A percentile compares a stretch with the other conserved stretches of the same genome.
Conservation (phyloP, 1,140 invertebrate genomes). For the Rhysida immarginata region DNA sequence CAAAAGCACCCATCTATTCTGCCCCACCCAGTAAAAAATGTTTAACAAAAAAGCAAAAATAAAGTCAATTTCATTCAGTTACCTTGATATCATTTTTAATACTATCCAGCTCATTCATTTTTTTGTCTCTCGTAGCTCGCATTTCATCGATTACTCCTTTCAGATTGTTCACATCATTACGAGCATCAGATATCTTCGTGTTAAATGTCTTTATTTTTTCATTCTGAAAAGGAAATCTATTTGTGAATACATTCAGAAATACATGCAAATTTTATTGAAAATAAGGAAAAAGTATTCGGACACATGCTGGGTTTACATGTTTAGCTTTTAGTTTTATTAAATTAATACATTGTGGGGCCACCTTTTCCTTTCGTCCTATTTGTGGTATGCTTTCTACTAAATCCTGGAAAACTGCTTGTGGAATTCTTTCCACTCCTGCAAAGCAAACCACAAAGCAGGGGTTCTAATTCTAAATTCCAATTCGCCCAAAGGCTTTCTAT, state of each 20-base stretch:
- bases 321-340: too few species aligned
- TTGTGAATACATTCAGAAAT: neutral
- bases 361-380: too few species aligned
- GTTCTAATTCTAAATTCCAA: too few species aligned
- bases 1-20: slow-evolving; percentile 46
- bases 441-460: too few species aligned
- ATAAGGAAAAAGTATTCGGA: too few species aligned
- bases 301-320: too few species aligned
- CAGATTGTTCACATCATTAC: slow-evolving; percentile 73
- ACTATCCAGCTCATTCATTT: slow-evolving; percentile 73
- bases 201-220: slow-evolving; percentile 74
- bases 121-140: slow-evolving; percentile 72
- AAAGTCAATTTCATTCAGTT: slow-evolving; percentile 6
- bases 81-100: slow-evolving; percentile 47
- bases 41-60: slow-evolving; percentile 6
- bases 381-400: too few species aligned
- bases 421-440: too few species aligned
- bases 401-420: too few species aligned
- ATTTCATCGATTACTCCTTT: slow-evolving; percentile 94
- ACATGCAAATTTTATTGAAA: slow-evolving; percentile 9
- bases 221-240: slow-evolving; percentile 34
- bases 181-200: slow-evolving; percentile 70
- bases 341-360: too few species aligned
- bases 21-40: slow-evolving; percentile 51
- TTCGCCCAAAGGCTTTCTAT: too few species aligned